Base-by-base conservation (phyloP, 1,140 invertebrate species). In the Ceratina japonica region DNA sequence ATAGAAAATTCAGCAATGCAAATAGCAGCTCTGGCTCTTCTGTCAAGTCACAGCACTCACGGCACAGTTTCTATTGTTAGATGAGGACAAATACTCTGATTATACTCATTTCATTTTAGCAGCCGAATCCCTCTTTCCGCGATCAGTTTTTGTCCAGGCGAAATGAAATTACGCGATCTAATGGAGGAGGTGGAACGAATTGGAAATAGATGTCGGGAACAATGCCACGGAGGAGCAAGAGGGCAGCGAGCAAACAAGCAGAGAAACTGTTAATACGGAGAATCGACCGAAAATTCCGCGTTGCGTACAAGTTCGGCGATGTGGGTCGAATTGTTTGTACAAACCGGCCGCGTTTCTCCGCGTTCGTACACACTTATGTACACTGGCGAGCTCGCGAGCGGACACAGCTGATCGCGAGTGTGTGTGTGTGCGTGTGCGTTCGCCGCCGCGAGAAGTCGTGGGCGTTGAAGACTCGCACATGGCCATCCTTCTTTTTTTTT, bases 311-410 rank as follows among this genome's bases (percentile, higher is more conserved):
- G 76, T 85, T 87, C 71, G 72, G 80, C 80, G 71, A 86, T 86
- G 83, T 79, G 81, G 82, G 86, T 85, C 85, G 84, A 91, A 88
- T 90, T 90, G 88, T 90, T 91, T 91, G 88, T 88, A 87, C 87
- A 89, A 90, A 91, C 87, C 88, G 84, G 85, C 86, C 85, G 87
- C 85, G 88, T 89, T 87, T 87, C 82, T 82, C 75, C 81, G 79
- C 88, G 84, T 87, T 86, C 87, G 83, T 88, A 87, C 78, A 87
- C 82, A 84, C 81, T 82, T 64, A 72, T 70, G 76, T 74, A 75
- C 72, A 68, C 27, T 37, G 24, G 20, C 18, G 51, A 18, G 24
- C 31, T 54, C 27, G 37, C 15, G 27, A n/a, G 27, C 18, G 13
- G 8, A 31, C 15, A 18, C 51, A 54, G 20, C 20, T 18, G 54